Base-by-base conservation (phyloP, 2,113 vertebrate genomes). In the Micronisus gabar region DNA sequence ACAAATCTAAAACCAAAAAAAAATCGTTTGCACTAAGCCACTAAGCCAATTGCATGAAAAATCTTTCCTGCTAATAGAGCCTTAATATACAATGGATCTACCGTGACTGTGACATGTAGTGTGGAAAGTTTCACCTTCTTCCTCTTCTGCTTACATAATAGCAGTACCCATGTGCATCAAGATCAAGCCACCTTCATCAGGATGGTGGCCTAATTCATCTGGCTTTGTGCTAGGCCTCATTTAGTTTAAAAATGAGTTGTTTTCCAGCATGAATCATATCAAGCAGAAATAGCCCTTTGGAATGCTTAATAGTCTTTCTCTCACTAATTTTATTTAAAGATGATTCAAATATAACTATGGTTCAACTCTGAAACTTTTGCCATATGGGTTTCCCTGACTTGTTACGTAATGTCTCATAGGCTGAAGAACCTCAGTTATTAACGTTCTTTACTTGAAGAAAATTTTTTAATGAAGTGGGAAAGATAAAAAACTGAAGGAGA, bases 301-400 rank as follows among this genome's bases (percentile, higher is more conserved):
- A 87, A 86, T 88, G 29, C 25, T 90, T 67, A 85, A 70, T 82
- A 66, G 52, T 50, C n/a, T 58, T 85, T 79, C 58, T 71, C 30
- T 72, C 76, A 29, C 65, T 73, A 38, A n/a, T 80, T 95, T 97
- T 93, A 84, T 96, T 74, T 94, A 61, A 88, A 91, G 52, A 70
- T 72, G 74, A 86, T 83, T 91, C 89, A 92, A 70, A 81, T 96
- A 90, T 80, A 96, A 9, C 52, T 72, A 9, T 53, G 20, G 73
- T 74, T 93, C 58, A 80, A 40, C 76, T 93, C 56, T 62, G 56
- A 95, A 95, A 43, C 56, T 95, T 91, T 78, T 45, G 45, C 55
- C 61, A 56, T 74, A 68, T 86, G 61, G 34, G 20, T 94, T 89
- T 95, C 73, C 73, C 52, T 34, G 48, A 72, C 17, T 32, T 73